These are phyloP conservation scores for Clitarchus hookeri DNA, from an alignment of 2,888 invertebrate species.

Conservation along the genomic window DNA sequence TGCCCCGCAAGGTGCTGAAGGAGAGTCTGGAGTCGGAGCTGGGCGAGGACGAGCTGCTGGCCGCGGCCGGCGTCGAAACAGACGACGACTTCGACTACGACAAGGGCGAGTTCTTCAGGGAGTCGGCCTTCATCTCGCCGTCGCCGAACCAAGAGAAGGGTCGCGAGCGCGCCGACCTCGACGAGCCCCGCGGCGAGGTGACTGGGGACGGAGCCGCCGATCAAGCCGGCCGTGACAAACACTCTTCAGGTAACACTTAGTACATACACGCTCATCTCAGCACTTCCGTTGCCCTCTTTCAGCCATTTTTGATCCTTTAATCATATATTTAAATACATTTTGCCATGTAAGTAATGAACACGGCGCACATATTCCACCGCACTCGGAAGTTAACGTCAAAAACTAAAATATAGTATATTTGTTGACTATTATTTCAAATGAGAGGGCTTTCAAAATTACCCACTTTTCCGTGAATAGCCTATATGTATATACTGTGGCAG, in stretches of 20 bases:
- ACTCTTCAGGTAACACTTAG: background rate
- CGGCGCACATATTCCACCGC: too few species aligned
- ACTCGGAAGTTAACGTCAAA: too few species aligned
- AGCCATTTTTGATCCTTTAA: too few species aligned
- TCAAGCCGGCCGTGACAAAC: slow-evolving; percentile 11
- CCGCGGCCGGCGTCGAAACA: slow-evolving; percentile 55
- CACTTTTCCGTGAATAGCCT: too few species aligned
- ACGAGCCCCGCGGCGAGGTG: background rate
- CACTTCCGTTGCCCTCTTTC: too few species aligned
- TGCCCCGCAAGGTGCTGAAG: slow-evolving; percentile 80
- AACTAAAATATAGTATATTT: too few species aligned
- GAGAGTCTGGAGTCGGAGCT: slow-evolving; percentile 79
- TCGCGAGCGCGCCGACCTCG: slow-evolving; percentile 24
- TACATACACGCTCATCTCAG: too few species aligned
- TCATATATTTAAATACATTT: too few species aligned
- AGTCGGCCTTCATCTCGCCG: slow-evolving; percentile 62
- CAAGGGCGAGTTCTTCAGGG: slow-evolving; percentile 59
- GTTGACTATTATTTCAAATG: too few species aligned
- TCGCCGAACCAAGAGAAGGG: slow-evolving; percentile 54
- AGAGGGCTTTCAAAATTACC: too few species aligned
- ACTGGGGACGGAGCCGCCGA: background rate
- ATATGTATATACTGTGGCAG: too few species aligned
- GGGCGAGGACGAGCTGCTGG: slow-evolving; percentile 73
- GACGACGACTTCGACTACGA: slow-evolving; percentile 54
- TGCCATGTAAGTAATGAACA: too few species aligned